Conservation (phyloP, 1,140 invertebrate genomes). For the Teleogryllus occipitalis region DNA sequence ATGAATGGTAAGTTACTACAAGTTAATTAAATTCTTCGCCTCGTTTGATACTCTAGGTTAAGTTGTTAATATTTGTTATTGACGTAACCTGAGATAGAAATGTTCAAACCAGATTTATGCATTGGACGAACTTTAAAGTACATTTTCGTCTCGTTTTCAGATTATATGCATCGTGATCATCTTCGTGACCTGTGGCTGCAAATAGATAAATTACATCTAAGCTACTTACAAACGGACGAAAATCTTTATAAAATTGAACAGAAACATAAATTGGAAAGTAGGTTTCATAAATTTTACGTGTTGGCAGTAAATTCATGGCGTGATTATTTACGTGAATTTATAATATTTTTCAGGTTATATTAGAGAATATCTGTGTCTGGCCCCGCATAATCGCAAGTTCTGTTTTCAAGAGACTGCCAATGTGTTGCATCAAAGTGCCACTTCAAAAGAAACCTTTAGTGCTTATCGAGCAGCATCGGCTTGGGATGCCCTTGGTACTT, state of each 20-base stretch:
- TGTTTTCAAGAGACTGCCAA: constrained; percentile 60
- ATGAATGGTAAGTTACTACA: no score
- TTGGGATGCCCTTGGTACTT: constrained; percentile 73
- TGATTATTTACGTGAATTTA: background rate
- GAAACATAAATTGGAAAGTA: constrained; percentile 65
- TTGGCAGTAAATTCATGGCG: background rate
- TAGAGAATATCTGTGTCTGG: constrained; percentile 63
- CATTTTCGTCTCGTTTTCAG: constrained; percentile 1
- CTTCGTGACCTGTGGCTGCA: constrained; percentile 13
- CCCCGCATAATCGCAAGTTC: constrained; percentile 73
- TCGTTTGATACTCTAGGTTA: no score
- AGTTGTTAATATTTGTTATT: no score
- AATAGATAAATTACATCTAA: constrained; percentile 60
- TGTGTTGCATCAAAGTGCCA: constrained; percentile 63
- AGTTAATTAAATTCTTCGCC: no score
- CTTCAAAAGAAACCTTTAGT: constrained; percentile 60
- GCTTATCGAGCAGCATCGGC: constrained; percentile 69
- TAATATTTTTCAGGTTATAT: constrained; percentile 54
- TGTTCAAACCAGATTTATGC: no score
- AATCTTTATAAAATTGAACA: constrained; percentile 62
- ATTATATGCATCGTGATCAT: constrained; percentile 13
- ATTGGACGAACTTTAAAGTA: no score
- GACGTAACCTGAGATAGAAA: no score
- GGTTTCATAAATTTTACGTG: background rate
- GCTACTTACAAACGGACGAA: constrained; percentile 66